Evolutionary conservation across 2,888 invertebrate genomes (phyloP).

Genomic region (Oligia fasciuncula): DNA sequence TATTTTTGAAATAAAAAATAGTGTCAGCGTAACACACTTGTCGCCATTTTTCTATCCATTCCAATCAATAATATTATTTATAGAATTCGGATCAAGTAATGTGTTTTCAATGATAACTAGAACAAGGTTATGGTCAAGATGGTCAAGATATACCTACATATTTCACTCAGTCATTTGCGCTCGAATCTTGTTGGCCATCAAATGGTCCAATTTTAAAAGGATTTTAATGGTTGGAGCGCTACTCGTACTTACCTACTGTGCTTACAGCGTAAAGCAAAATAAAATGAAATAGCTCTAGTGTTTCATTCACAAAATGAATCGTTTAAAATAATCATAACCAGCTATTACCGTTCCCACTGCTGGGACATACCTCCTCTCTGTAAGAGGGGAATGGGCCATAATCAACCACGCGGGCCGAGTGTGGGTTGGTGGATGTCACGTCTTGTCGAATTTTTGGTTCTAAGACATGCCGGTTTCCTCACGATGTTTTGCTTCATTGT

Average conservation of each 20-base stretch:
- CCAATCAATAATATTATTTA: slow-evolving; percentile 8
- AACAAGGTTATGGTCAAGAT: slow-evolving; percentile 47
- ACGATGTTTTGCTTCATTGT: background rate
- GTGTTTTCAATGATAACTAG: background rate
- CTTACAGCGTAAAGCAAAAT: background rate
- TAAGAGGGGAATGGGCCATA: background rate
- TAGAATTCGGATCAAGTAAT: background rate
- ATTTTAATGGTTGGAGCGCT: background rate
- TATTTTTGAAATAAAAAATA: no score
- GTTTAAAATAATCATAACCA: background rate
- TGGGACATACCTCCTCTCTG: background rate
- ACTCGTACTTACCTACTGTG: background rate
- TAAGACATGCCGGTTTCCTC: background rate
- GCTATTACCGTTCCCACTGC: background rate
- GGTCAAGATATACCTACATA: background rate
- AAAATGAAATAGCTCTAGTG: background rate
- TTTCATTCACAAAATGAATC: background rate
- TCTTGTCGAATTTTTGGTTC: background rate
- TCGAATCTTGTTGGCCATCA: slow-evolving; percentile 41
- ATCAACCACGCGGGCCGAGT: background rate
- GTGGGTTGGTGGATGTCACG: background rate
- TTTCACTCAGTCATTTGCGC: slow-evolving; percentile 14
- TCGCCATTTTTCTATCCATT: no score
- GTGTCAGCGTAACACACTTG: no score
- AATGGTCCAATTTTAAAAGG: slow-evolving; percentile 1